Evolutionary conservation across 2,888 invertebrate species (phyloP), one percentile per base, ranked within the genome.

Genomic region (Ligdia adustata): DNA sequence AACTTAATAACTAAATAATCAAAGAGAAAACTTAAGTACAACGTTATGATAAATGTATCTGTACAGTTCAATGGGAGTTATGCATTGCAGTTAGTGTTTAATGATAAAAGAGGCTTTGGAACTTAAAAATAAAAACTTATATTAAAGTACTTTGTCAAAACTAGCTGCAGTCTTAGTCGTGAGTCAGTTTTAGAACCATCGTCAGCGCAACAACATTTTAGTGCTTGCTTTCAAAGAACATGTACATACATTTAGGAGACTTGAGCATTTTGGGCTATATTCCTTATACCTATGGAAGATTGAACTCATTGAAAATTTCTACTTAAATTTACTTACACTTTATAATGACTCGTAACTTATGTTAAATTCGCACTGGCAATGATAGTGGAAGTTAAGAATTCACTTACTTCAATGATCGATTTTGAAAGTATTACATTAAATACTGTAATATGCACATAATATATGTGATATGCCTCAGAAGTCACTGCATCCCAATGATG

Each of bases 11-110:
- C 41, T 57, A 62, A 65, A 46, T 53, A 59, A 57, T 44, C n/a
- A 51, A 48, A 47, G 50, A 60, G 56, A 52, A 50, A 54, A 66
- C 53, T 52, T 75, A 79, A 81, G 78, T 75, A 81, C 79, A 82
- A 81, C 75, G 71, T 66, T 63, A 75, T 73, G 72, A 77, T 71
- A 69, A 49, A 70, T 72, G 71, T 60, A 62, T 64, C 55, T 58
- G 63, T 62, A 50, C 59, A 62, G 61, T 72, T 62, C 69, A 74
- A 71, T 67, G 73, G 73, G 57, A 69, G 72, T 72, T 76, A 74
- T 74, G 74, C 70, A 64, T 56, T 57, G 38, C n/a, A 18, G 13
- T 33, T 38, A 42, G 16, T 11, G 29, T 39, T 37, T 20, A 20
- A 47, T 14, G 40, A 13, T 38, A 20, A 33, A 20, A 1, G 40